phyloP scores from a whole-genome alignment of 2,113 vertebrate species.

The Illadopsis cleaveri region DNA sequence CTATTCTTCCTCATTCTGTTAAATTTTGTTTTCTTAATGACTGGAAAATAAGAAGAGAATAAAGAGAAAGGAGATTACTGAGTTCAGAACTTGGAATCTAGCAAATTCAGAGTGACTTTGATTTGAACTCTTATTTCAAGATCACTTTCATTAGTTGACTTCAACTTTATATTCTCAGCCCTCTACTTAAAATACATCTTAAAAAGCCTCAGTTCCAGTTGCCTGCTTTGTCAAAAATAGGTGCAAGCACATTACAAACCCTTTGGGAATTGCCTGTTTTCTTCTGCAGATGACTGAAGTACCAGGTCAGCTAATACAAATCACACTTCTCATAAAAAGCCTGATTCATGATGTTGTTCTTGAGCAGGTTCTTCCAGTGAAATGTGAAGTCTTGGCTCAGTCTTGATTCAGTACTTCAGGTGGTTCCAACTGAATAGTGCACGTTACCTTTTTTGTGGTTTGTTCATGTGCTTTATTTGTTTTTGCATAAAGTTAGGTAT shows the following conservation, averaged over 20 bases:
- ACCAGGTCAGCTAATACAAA: not conserved
- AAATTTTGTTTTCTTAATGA: not conserved
- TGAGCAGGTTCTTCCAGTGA: not conserved
- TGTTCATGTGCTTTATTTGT: not conserved
- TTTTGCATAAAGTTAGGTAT: not conserved
- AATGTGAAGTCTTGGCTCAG: not conserved
- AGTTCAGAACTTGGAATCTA: not conserved
- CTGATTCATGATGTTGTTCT: not conserved
- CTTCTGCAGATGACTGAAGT: not conserved
- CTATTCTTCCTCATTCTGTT: not conserved
- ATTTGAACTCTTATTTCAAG: not conserved
- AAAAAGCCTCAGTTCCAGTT: not conserved
- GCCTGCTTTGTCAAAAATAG: not conserved
- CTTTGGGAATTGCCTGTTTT: not conserved
- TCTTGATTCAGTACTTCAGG: not conserved
- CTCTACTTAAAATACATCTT: not conserved
- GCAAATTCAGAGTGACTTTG: not conserved
- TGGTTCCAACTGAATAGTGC: not conserved
- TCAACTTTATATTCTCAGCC: not conserved
- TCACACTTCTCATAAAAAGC: not conserved
- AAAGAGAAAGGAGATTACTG: not conserved
- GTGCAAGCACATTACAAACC: not conserved
- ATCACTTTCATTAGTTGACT: not conserved
- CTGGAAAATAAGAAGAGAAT: not conserved
- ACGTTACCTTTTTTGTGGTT: not conserved